Base-by-base conservation (phyloP, 2,113 vertebrate species). In the Himantopus leucocephalus region DNA sequence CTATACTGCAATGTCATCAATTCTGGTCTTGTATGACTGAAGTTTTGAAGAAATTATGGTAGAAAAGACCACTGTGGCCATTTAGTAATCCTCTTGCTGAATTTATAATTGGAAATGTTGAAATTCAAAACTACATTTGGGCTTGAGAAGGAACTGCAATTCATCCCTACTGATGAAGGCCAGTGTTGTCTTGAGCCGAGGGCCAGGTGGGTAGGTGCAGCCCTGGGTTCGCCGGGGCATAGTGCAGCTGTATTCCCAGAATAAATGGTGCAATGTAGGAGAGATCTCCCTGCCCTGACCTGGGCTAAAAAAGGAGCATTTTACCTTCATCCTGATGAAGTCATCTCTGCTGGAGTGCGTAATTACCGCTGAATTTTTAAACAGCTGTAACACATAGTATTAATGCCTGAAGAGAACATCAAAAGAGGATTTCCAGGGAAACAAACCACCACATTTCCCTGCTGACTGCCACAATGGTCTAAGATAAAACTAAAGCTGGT, bases 291-390 rank as follows among this genome's bases (percentile, higher is more conserved):
- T 68, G 43, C 35, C 17, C 43, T 75, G 20, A 8, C 34, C 30
- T 22, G 41, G 52, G n/a, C 59, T 91, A 71, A 90, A 88, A 95
- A 78, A 60, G 39, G 37, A 86, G 9, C 12, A 59, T 94, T 92
- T 95, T 80, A 59, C 64, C n/a, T 84, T 89, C 70, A 64, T 81
- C 56, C 52, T 55, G 71, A 90, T 87, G 80, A 97, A 89, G 30
- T 85, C 9, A 67, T 87, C 68, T 87, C 70, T 94, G 64, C 30
- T 85, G 21, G 39, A 74, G 73, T 90, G 63, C 45, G 72, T 96
- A 95, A 96, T 95, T 95, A 94, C 89, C 80, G 53, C 81, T 87
- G 91, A 72, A 85, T 92, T 94, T 95, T 96, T 95, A 60, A 96
- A 94, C 84, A 94, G 73, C 93, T 92, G 35, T 90, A 96, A 68